A percentile compares a stretch with the other conserved stretches of the same genome.
phyloP scores from a whole-genome alignment of 2,888 invertebrate species.

The Ectropis crepuscularia region DNA sequence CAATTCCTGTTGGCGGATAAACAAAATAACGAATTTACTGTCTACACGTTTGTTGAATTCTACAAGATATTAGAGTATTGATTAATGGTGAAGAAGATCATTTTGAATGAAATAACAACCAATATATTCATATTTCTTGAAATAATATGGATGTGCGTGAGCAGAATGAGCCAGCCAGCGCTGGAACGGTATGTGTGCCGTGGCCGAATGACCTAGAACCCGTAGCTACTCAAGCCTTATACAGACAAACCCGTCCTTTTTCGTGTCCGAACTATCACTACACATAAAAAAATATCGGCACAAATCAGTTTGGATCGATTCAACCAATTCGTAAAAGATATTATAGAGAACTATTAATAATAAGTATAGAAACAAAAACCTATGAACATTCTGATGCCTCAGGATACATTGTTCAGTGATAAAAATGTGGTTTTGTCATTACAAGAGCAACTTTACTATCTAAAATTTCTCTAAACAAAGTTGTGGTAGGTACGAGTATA shows the following conservation, averaged over 20 bases:
- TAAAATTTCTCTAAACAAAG: constrained; percentile 3
- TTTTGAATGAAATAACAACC: constrained; percentile 38
- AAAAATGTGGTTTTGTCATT: too few species aligned
- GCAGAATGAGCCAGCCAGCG: constrained; percentile 39
- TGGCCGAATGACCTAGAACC: constrained; percentile 80
- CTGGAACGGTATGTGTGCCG: constrained; percentile 72
- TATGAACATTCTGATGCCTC: neutral
- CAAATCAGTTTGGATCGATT: constrained; percentile 13
- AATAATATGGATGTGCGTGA: constrained; percentile 62
- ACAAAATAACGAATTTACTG: neutral
- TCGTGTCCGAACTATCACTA: constrained; percentile 47
- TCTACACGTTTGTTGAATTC: too few species aligned
- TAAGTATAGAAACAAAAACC: neutral
- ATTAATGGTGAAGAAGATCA: too few species aligned
- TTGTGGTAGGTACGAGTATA: constrained; percentile 13
- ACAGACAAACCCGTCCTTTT: constrained; percentile 64
- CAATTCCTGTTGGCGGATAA: too few species aligned
- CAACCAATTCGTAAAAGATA: neutral
- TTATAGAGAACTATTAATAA: neutral
- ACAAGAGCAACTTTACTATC: too few species aligned
- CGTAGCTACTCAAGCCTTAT: constrained; percentile 58
- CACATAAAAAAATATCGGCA: constrained; percentile 32
- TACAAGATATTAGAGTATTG: too few species aligned
- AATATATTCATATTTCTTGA: constrained; percentile 50
- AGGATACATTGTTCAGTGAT: neutral